Evolutionary conservation across 2,113 vertebrate genomes (phyloP), one percentile per base, ranked within the genome.

Genomic region (Isurus oxyrinchus): DNA sequence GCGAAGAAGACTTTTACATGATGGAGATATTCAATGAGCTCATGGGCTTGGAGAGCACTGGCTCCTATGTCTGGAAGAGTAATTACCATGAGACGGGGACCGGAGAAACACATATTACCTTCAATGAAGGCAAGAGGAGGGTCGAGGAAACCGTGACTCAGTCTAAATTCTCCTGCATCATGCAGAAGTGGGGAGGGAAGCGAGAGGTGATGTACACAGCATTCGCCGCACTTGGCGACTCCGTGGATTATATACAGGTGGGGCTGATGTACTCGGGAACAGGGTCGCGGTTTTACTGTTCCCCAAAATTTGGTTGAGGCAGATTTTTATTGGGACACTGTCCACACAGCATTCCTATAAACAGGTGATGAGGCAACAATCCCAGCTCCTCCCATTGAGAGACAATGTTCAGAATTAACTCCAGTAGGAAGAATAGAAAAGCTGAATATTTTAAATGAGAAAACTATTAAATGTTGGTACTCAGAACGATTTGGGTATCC

Each of bases 171-270:
- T 98, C 98, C 53, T 99, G 99, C 97, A 97, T 99, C 97, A 99
- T 99, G 98, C 99, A 99, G 98, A 98, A 99, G 97, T 99, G 99
- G 99, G 99, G 99, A 0, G 99, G 99, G 66, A 99, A 99, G 97
- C 97, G 99, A 49, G 99, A 99, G 97, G 99, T 99, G 97, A 99
- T 99, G 99, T 99, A 99, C 98, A 99, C 99, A 0, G 99, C 99
- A 96, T 99, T 99, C 97, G 99, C 98, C 97, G 99, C 99, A 0
- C 98, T 99, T 0, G 99, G 99, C 2, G 98, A 99, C 97, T 98
- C 98, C 0, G 99, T 99, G 98, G 99, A 99, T 96, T 99, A 99
- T 14, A 98, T 99, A 81, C 99, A 99, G 99, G 99, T 99, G 97
- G 97, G 97, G 3, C 3, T 1, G 49, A 35, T 8, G 16, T 16